phyloP scores from a whole-genome alignment of 2,797 vertebrate species.

The Nyctibius grandis region DNA sequence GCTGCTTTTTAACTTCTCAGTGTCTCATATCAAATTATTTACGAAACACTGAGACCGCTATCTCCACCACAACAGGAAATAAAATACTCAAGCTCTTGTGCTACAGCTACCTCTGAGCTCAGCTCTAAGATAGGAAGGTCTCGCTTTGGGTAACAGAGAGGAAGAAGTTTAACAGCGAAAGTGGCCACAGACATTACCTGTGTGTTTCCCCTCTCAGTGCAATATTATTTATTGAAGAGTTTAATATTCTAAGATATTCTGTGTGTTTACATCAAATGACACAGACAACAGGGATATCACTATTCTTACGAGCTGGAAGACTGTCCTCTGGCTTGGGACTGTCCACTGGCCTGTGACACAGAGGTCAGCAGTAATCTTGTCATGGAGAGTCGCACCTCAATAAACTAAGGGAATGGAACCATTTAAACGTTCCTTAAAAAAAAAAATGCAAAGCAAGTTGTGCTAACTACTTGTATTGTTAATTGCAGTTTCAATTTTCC shows the following conservation, averaged over 20 bases:
- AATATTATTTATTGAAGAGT: background rate
- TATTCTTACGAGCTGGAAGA: background rate
- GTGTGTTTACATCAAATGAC: background rate
- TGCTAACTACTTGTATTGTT: background rate
- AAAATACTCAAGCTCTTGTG: background rate
- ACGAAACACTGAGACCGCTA: background rate
- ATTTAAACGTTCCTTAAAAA: background rate
- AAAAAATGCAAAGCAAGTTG: background rate
- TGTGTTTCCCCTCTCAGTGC: background rate
- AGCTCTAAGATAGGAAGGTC: background rate
- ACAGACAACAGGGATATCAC: background rate
- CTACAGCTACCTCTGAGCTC: background rate
- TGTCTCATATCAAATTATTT: background rate
- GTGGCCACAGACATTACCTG: background rate
- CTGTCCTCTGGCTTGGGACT: background rate
- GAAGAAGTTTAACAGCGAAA: background rate
- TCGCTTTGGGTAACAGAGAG: background rate
- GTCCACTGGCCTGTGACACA: background rate
- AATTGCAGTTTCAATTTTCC: background rate
- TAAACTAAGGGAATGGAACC: background rate
- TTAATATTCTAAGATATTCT: background rate
- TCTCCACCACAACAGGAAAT: background rate
- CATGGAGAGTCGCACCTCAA: background rate
- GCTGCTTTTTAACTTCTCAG: background rate
- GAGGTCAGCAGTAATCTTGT: background rate